Evolutionary conservation across 92 coral and sea anemone genomes (phyloP).

Genomic region (Parazoanthus darwini): DNA sequence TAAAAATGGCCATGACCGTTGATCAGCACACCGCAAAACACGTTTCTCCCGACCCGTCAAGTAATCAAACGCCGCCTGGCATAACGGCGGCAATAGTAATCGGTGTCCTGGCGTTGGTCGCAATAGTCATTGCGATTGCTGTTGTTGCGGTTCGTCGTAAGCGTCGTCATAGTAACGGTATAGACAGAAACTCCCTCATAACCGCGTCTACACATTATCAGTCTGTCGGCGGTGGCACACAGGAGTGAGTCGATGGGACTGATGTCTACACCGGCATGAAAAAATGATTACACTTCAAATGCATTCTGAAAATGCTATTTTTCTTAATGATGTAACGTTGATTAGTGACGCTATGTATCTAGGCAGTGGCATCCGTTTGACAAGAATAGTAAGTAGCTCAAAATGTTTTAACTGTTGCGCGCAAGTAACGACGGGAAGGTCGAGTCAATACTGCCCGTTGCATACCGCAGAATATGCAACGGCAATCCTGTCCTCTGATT

Average conservation of each 20-base stretch:
- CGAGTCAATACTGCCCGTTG: too few species aligned
- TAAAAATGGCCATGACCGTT: neutral
- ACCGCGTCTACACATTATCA: conserved; percentile 29
- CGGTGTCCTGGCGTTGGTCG: conserved; percentile 66
- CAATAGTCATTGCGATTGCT: conserved; percentile 50
- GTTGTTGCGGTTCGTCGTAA: conserved; percentile 64
- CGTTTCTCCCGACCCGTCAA: conserved; percentile 37
- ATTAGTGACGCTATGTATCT: neutral
- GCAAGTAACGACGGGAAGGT: too few species aligned
- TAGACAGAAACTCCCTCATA: conserved; percentile 6
- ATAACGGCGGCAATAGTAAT: conserved; percentile 70
- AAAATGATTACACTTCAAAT: neutral
- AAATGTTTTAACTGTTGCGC: too few species aligned
- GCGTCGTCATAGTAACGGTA: conserved; percentile 4
- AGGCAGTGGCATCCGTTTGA: too few species aligned
- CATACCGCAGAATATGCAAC: too few species aligned
- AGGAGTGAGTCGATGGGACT: neutral
- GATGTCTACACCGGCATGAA: neutral
- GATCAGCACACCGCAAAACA: conserved; percentile 9
- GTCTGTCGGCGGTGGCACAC: neutral
- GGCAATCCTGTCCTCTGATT: too few species aligned
- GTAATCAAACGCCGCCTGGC: conserved; percentile 58
- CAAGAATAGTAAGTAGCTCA: too few species aligned
- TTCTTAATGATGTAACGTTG: neutral
- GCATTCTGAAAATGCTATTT: neutral